Evolutionary conservation across 2,113 vertebrate genomes (phyloP).

Genomic region (Falcunculus frontatus): DNA sequence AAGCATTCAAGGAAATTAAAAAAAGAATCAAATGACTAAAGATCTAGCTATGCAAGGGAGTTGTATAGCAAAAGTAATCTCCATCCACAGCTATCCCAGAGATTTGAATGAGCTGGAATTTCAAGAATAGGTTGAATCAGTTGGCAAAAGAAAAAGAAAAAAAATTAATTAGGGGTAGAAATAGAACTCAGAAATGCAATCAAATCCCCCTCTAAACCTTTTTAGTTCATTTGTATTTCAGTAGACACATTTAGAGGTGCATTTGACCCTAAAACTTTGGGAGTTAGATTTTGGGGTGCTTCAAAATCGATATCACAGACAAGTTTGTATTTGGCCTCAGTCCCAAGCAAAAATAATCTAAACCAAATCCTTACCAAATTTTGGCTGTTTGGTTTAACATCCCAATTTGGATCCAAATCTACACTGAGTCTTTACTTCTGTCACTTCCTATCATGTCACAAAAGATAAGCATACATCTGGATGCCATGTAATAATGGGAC

Average conservation of each 20-base stretch:
- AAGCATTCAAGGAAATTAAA: constrained; percentile 29
- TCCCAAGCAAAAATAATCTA: not conserved
- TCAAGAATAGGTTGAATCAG: not conserved
- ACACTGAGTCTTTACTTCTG: not conserved
- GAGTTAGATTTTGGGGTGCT: not conserved
- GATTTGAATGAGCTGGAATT: constrained; percentile 16
- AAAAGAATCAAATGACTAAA: constrained; percentile 30
- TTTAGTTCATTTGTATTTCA: not conserved
- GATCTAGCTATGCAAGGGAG: constrained; percentile 1
- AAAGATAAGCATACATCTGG: not conserved
- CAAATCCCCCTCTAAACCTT: not conserved
- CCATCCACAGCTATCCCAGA: not conserved
- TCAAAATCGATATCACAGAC: not conserved
- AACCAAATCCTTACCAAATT: not conserved
- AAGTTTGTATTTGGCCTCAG: not conserved
- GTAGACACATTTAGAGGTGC: not conserved
- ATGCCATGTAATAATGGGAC: not conserved
- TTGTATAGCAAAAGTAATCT: constrained; percentile 31
- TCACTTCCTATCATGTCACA: not conserved
- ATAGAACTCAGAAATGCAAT: not conserved
- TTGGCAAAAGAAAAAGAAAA: not conserved
- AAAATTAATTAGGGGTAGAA: not conserved
- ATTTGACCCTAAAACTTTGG: not conserved
- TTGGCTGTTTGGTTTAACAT: not conserved
- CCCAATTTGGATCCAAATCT: not conserved